These are phyloP conservation scores for Aleiodes alternator DNA, from an alignment of 2,888 invertebrate species.

Conservation along the genomic window DNA sequence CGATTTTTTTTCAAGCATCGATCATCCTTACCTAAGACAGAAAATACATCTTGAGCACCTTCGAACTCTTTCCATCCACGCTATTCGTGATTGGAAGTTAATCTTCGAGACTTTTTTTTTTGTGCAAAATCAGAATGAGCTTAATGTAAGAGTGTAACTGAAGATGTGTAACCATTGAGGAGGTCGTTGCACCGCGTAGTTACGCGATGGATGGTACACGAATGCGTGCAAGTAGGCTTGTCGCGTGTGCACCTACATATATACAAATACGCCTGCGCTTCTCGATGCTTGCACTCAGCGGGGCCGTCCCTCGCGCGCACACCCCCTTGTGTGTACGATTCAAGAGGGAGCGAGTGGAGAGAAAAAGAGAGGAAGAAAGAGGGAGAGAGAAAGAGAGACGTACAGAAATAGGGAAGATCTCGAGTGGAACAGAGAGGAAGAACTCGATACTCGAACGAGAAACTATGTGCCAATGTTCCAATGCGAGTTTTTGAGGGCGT, in stretches of 20 bases:
- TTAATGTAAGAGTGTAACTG: slow-evolving; percentile 45
- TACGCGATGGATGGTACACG: slow-evolving; percentile 66
- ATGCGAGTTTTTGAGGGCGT: slow-evolving; percentile 52
- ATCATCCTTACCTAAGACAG: too few relatives aligned
- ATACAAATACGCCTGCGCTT: slow-evolving; percentile 41
- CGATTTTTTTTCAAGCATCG: too few relatives aligned
- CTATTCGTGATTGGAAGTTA: too few relatives aligned
- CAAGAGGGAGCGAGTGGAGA: slow-evolving; percentile 20
- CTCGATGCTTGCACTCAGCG: slow-evolving; percentile 52
- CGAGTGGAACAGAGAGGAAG: slow-evolving; percentile 40
- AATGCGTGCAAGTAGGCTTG: slow-evolving; percentile 59
- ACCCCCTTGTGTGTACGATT: slow-evolving; percentile 8
- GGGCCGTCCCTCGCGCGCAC: slow-evolving; percentile 37
- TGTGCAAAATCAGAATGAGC: slow-evolving; percentile 34
- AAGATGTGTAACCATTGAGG: slow-evolving; percentile 58
- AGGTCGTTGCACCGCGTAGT: slow-evolving; percentile 69
- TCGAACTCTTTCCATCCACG: too few relatives aligned
- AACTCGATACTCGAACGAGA: slow-evolving; percentile 43
- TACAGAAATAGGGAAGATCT: slow-evolving; percentile 32
- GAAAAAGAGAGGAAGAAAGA: background rate
- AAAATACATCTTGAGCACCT: too few relatives aligned
- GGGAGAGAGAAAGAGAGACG: slow-evolving; percentile 25
- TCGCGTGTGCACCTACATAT: slow-evolving; percentile 50
- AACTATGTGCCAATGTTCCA: slow-evolving; percentile 47
- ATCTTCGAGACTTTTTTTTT: background rate